Evolutionary conservation across 2,113 vertebrate genomes (phyloP).

Genomic region (Morone chrysops): DNA sequence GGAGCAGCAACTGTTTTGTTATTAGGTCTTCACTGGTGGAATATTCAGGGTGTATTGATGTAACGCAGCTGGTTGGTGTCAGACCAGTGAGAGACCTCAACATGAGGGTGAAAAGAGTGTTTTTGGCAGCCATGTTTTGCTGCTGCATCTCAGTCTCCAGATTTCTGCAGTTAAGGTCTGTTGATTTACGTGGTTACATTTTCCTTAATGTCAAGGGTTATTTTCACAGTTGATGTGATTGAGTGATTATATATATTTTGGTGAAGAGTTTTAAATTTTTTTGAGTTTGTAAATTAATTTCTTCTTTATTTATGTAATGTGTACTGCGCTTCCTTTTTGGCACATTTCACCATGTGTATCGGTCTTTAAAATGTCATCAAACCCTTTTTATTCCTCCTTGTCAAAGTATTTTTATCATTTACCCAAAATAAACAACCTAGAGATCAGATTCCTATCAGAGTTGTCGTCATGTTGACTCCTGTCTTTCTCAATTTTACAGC

Average conservation of each 20-base stretch:
- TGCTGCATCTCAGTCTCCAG: constrained; percentile 68
- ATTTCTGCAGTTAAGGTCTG: constrained; percentile 73
- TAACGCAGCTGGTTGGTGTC: constrained; percentile 5
- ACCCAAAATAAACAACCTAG: not conserved
- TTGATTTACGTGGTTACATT: not conserved
- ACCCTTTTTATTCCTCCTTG: not conserved
- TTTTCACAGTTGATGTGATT: no score
- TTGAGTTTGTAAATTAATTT: no score
- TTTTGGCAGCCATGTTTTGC: constrained; percentile 72
- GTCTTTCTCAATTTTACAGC: constrained; percentile 81
- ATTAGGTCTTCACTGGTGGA: constrained; percentile 9
- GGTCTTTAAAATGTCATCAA: not conserved
- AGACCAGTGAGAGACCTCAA: not conserved
- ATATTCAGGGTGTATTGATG: constrained; percentile 51
- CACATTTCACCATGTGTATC: not conserved
- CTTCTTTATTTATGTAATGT: not conserved
- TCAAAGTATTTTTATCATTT: not conserved
- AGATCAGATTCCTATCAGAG: not conserved
- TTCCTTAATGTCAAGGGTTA: not conserved
- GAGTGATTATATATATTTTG: no score
- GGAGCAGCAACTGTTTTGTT: constrained; percentile 10
- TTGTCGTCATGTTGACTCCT: not conserved
- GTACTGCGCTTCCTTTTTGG: not conserved
- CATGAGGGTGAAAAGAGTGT: constrained; percentile 63
- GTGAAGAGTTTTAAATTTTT: no score